Evolutionary conservation across 2,113 vertebrate genomes (phyloP).

Genomic region (Sus scrofa): DNA sequence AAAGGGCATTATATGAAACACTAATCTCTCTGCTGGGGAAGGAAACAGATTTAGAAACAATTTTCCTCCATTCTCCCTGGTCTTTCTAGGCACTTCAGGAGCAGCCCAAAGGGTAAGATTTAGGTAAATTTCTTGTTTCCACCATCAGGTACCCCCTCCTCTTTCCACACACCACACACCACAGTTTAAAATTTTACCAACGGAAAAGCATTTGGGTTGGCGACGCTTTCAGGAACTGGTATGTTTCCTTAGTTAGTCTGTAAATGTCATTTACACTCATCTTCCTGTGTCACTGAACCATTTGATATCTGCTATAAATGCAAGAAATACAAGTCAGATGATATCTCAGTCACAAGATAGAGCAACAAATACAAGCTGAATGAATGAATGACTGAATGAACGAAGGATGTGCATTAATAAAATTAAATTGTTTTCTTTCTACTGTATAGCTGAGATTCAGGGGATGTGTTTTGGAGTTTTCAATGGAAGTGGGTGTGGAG

Average conservation of each 20-base stretch:
- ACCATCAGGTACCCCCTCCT: background rate
- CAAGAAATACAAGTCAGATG: background rate
- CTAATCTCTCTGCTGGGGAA: background rate
- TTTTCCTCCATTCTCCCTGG: background rate
- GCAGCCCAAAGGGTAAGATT: background rate
- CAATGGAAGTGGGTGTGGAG: background rate
- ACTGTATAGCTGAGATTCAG: background rate
- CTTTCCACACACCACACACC: background rate
- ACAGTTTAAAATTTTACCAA: background rate
- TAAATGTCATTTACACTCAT: background rate
- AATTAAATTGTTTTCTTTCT: background rate
- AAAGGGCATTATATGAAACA: background rate
- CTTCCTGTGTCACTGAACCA: background rate
- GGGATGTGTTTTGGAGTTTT: background rate
- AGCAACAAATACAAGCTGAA: background rate
- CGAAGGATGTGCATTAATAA: background rate
- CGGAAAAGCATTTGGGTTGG: constrained; percentile 25
- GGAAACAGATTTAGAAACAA: background rate
- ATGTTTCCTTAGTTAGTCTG: background rate
- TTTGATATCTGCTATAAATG: background rate
- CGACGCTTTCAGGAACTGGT: background rate
- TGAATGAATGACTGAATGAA: background rate
- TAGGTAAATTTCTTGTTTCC: background rate
- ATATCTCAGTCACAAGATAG: background rate
- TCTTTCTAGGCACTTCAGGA: background rate